Evolutionary conservation across 2,797 vertebrate genomes (phyloP).

Genomic region (Mus spretus): DNA sequence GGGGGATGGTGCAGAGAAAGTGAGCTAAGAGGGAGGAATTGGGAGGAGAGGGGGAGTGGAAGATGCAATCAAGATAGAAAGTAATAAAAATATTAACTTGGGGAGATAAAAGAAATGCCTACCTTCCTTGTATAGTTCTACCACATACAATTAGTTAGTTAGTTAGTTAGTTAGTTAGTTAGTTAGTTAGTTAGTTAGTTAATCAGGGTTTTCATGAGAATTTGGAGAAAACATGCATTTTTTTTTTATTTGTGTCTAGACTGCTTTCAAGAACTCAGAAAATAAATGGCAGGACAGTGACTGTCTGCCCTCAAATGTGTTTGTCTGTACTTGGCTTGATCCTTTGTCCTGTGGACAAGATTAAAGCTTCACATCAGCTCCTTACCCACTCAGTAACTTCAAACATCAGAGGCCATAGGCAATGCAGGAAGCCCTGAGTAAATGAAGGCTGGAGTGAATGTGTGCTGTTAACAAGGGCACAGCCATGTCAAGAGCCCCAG

Average conservation of each 20-base stretch:
- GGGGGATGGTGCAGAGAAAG: too few relatives aligned
- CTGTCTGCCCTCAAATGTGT: neutral
- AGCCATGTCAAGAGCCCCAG: neutral
- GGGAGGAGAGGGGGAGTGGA: neutral
- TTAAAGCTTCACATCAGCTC: neutral
- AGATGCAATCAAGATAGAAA: neutral
- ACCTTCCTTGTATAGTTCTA: neutral
- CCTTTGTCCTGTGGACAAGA: neutral
- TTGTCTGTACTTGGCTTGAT: neutral
- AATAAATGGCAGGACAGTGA: neutral
- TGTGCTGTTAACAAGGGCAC: neutral
- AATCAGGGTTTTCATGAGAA: neutral
- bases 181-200: too few relatives aligned
- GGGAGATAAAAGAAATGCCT: neutral
- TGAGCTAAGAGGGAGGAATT: neutral
- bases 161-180: too few relatives aligned
- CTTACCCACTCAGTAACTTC: neutral
- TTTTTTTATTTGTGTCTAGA: neutral
- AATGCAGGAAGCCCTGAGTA: neutral
- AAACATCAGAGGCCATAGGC: neutral
- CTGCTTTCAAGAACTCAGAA: neutral
- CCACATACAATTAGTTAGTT: neutral
- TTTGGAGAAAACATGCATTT: constrained; percentile 27
- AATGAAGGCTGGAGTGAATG: neutral
- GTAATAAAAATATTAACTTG: neutral